A percentile compares a stretch with the other conserved stretches of the same genome.
phyloP scores from a whole-genome alignment of 2,113 vertebrate genomes.

The Noctilio leporinus region DNA sequence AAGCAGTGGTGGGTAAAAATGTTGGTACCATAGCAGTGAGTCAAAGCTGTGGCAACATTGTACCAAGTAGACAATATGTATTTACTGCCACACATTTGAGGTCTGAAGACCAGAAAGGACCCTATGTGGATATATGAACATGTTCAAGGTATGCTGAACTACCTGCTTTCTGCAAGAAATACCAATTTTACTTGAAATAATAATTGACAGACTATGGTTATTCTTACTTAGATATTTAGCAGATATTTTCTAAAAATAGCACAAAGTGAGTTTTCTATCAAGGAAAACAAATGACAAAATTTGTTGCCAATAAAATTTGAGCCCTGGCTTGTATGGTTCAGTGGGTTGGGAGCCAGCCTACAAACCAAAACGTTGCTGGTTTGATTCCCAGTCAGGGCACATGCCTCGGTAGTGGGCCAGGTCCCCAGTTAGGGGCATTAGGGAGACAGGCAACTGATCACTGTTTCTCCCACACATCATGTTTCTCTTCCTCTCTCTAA shows the following conservation, averaged over 20 bases:
- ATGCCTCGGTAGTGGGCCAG: too few relatives aligned
- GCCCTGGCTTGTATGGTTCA: too few relatives aligned
- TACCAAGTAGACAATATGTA: neutral
- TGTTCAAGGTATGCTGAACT: neutral
- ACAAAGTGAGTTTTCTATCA: neutral
- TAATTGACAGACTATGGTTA: neutral
- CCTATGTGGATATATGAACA: neutral
- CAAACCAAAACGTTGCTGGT: too few relatives aligned
- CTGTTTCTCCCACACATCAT: too few relatives aligned
- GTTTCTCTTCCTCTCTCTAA: too few relatives aligned
- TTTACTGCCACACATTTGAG: neutral
- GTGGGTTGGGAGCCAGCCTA: too few relatives aligned
- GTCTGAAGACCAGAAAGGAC: neutral
- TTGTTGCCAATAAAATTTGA: too few relatives aligned
- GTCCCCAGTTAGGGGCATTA: too few relatives aligned
- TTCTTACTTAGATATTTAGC: neutral
- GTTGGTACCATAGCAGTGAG: neutral
- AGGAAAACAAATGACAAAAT: conserved; percentile 27
- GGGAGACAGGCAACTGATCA: too few relatives aligned
- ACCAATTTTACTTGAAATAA: neutral
- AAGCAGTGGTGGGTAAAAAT: neutral
- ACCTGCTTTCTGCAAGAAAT: neutral
- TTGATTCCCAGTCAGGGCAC: too few relatives aligned
- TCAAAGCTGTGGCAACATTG: neutral
- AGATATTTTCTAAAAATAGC: conserved; percentile 6